Percentiles rank a stretch among this genome's conserved stretches.
Evolutionary conservation across 2,888 invertebrate genomes (phyloP).

Genomic region (Petrolisthes manimaculis): DNA sequence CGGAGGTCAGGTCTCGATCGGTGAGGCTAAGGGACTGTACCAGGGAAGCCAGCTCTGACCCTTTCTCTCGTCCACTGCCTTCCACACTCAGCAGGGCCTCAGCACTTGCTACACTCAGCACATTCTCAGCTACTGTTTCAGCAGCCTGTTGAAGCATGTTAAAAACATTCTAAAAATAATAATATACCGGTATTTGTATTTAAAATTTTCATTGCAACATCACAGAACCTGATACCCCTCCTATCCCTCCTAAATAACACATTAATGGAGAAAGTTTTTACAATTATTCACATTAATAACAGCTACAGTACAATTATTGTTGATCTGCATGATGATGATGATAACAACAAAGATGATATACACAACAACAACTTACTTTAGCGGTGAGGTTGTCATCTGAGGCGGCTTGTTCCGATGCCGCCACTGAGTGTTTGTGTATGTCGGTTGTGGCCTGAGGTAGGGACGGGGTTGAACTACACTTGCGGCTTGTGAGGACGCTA

Average conservation of each 20-base stretch:
- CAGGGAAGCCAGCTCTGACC: conserved; percentile 55
- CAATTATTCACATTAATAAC: background rate
- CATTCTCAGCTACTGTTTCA: conserved; percentile 88
- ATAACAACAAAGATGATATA: too few relatives aligned
- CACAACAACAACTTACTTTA: conserved; percentile 72
- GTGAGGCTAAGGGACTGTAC: conserved; percentile 58
- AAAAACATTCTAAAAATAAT: background rate
- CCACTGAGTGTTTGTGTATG: conserved; percentile 78
- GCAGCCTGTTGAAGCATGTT: conserved; percentile 77
- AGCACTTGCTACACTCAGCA: conserved; percentile 80
- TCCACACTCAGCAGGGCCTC: conserved; percentile 73
- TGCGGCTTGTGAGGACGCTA: conserved; percentile 80
- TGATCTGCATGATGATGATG: too few relatives aligned
- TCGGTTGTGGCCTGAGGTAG: conserved; percentile 88
- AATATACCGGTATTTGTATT: background rate
- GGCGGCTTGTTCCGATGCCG: conserved; percentile 95
- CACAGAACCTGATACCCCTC: background rate
- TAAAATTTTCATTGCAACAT: background rate
- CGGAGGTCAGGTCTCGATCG: conserved; percentile 56
- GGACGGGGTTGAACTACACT: conserved; percentile 96
- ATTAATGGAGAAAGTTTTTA: background rate
- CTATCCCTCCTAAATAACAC: background rate
- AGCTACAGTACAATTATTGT: too few relatives aligned
- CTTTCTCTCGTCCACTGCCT: conserved; percentile 59
- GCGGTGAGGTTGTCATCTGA: conserved; percentile 92